phyloP scores from a whole-genome alignment of 2,113 vertebrate species.

The Paramormyrops kingsleyae region DNA sequence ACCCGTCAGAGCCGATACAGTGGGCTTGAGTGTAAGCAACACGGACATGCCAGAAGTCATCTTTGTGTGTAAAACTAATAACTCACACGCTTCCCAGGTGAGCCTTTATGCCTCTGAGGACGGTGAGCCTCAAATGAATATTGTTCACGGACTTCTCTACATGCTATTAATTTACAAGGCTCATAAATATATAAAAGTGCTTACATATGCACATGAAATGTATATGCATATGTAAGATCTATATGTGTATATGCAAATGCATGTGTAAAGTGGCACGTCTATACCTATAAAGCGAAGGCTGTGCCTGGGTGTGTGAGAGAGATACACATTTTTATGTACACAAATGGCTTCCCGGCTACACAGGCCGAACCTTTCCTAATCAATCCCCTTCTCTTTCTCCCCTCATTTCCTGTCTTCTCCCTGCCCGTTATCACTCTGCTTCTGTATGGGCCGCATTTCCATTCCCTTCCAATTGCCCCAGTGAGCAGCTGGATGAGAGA shows the following conservation, averaged over 20 bases:
- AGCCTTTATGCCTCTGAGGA: conserved; percentile 63
- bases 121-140: not conserved
- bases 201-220: not conserved
- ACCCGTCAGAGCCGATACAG: conserved; percentile 76
- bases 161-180: not conserved
- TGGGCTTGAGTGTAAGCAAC: conserved; percentile 79
- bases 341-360: not conserved
- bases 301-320: not conserved
- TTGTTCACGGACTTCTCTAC: not conserved
- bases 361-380: not conserved
- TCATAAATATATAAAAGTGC: not conserved
- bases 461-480: conserved; percentile 71
- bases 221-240: not conserved
- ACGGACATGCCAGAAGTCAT: conserved; percentile 73
- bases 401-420: conserved; percentile 28
- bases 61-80: conserved; percentile 71
- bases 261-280: not conserved
- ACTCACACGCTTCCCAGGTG: conserved; percentile 68
- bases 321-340: conserved; percentile 4
- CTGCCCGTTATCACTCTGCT: conserved; percentile 67
- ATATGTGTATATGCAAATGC: not conserved
- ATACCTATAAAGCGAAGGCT: not conserved
- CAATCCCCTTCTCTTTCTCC: conserved; percentile 63
- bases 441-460: conserved; percentile 63
- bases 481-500: conserved; percentile 83